Percentiles rank a stretch among this genome's conserved stretches.
These are phyloP conservation scores for Tyrannus savana DNA, from an alignment of 2,113 vertebrate species.

Conservation along the genomic window DNA sequence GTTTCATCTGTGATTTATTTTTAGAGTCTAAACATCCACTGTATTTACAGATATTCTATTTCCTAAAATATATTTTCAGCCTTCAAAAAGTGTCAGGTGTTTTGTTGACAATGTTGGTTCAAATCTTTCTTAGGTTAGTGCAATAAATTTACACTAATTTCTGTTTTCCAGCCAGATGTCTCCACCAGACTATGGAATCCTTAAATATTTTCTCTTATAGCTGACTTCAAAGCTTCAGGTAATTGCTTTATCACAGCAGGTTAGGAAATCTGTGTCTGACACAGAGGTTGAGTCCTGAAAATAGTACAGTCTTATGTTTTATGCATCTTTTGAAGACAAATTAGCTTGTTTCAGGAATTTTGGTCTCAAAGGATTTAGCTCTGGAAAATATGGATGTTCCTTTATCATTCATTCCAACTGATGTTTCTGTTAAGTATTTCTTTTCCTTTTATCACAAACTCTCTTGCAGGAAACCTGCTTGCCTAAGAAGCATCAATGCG, in stretches of 20 bases:
- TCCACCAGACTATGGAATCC: conserved; percentile 43
- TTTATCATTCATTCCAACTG: neutral
- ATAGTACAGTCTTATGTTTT: conserved; percentile 22
- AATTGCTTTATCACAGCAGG: conserved; percentile 48
- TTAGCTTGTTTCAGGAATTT: conserved; percentile 23
- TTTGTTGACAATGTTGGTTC: neutral
- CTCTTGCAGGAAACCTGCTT: neutral
- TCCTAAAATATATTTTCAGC: neutral
- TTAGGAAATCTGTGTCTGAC: conserved; percentile 11
- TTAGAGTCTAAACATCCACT: neutral
- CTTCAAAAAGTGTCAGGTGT: neutral
- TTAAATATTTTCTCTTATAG: conserved; percentile 1
- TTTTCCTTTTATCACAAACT: neutral
- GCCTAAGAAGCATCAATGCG: neutral
- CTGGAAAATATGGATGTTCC: neutral
- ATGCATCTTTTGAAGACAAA: conserved; percentile 42
- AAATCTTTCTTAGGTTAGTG: neutral
- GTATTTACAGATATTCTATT: neutral
- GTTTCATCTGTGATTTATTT: neutral
- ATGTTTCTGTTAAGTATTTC: neutral
- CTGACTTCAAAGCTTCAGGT: conserved; percentile 23
- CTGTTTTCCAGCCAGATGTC: conserved; percentile 43
- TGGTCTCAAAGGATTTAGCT: neutral
- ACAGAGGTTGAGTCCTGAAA: conserved; percentile 8
- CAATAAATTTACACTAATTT: conserved; percentile 28